phyloP scores from a whole-genome alignment of 2,113 vertebrate genomes.

The Aix galericulata region DNA sequence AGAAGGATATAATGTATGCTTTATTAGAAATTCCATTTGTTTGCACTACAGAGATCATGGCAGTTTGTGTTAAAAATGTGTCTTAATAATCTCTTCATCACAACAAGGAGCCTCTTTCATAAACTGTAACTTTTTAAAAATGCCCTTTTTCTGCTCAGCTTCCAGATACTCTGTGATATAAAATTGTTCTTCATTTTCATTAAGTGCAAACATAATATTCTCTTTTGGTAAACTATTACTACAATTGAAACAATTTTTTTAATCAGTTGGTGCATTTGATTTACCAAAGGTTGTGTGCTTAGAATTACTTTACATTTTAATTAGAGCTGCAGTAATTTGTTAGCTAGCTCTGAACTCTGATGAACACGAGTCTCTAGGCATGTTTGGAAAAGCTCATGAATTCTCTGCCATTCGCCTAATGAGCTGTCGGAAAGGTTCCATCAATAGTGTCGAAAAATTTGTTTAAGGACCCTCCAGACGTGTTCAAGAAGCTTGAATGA shows the following conservation, averaged over 20 bases:
- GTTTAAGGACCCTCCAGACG: slow-evolving; percentile 33
- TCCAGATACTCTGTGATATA: not conserved
- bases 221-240: slow-evolving; percentile 30
- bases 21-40: slow-evolving; percentile 47
- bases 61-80: slow-evolving; percentile 12
- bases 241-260: not conserved
- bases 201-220: slow-evolving; percentile 24
- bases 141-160: not conserved
- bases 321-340: slow-evolving; percentile 54
- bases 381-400: slow-evolving; percentile 44
- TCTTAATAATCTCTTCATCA: slow-evolving; percentile 28
- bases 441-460: slow-evolving; percentile 28
- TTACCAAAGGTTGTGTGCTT: slow-evolving; percentile 32
- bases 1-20: not conserved
- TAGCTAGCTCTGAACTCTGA: slow-evolving; percentile 32
- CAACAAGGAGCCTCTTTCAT: slow-evolving; percentile 22
- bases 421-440: slow-evolving; percentile 32
- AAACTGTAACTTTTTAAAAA: not conserved
- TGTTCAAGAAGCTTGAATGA: slow-evolving; percentile 32
- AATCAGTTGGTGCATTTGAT: not conserved
- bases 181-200: slow-evolving; percentile 22
- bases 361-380: slow-evolving; percentile 9
- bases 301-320: slow-evolving; percentile 55
- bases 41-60: not conserved
- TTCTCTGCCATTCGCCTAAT: slow-evolving; percentile 26